Base-by-base conservation (phyloP, 92 coral and sea anemone species). In the Palythoa grandiflora region DNA sequence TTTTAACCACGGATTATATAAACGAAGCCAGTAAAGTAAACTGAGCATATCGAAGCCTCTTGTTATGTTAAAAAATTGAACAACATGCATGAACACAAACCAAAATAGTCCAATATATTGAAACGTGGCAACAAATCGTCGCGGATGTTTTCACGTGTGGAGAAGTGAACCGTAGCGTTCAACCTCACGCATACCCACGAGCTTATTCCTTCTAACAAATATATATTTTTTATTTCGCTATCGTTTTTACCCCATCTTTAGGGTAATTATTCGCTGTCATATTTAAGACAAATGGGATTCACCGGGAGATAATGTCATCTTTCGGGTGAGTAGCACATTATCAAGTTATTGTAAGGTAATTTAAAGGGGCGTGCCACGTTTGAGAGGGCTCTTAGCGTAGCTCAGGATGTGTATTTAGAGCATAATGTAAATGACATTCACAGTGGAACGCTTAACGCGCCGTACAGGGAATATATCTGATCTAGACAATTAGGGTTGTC, bases 291-390 rank as follows among this genome's bases (percentile, higher is more conserved):
- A 84, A 88, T 83, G 93, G 87, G 94, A 77, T 92, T 93, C 92
- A 87, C 72, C 80, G 53, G 77, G 89, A 87, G 92, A 93, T 93
- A 95, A 89, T 95, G 98, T 93, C 98, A 91, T 91, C 96, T 89
- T 72, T 91, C 85, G 84, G 92, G 94, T 88, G 98, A 95, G 96
- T 92, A 88, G 87, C 90, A 90, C 92, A 94, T 92, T 94, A 94
- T 93, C 93, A 89, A 94, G 93, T 92, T 79, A 95, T 95, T 95
- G 96, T 93, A 89, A 86, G 96, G 96, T 94, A 95, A 95, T 95
- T 95, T 93, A 88, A 77, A 94, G 92, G 95, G 98, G 98, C 98
- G 98, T 95, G 90, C 93, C 96, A 89, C 38, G 76, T 83, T 95
- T 83, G 88, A 95, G 98, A 94, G 87, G 92, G 84, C 96, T 93